Conservation (phyloP, 2,888 invertebrate genomes). For the Cylindroiulus punctatus region DNA sequence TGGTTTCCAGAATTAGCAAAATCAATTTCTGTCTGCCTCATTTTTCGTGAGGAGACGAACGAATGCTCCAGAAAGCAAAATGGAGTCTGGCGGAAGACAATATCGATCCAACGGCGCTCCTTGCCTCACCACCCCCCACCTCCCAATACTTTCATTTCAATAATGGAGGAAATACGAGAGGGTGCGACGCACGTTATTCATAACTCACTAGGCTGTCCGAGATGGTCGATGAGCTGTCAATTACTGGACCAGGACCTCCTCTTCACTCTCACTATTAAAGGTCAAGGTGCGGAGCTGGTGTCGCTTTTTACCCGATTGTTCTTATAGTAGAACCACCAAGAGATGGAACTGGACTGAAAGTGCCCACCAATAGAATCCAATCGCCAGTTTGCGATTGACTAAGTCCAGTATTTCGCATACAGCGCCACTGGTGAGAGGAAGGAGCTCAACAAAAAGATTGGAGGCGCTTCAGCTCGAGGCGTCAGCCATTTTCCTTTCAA, state of each 20-base stretch:
- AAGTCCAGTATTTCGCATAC: too few species aligned
- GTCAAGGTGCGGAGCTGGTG: neutral
- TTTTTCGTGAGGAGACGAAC: constrained; percentile 10
- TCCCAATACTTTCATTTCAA: neutral
- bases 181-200: neutral
- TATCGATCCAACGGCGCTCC: neutral
- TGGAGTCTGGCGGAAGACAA: constrained; percentile 25
- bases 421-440: too few species aligned
- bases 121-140: neutral
- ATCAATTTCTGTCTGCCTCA: constrained; percentile 32
- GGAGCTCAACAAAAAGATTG: too few species aligned
- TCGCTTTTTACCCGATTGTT: neutral
- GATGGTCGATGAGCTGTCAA: neutral
- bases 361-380: too few species aligned
- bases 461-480: too few species aligned
- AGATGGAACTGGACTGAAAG: too few species aligned
- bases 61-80: constrained; percentile 14
- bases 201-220: neutral
- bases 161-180: constrained; percentile 14
- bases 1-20: constrained; percentile 32
- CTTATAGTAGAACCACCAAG: too few species aligned
- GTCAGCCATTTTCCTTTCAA: too few species aligned
- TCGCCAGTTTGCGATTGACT: too few species aligned
- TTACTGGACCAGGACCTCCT: neutral
- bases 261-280: neutral